Evolutionary conservation across 2,797 vertebrate species (phyloP).

Genomic region (Phrynocephalus vlangalii): DNA sequence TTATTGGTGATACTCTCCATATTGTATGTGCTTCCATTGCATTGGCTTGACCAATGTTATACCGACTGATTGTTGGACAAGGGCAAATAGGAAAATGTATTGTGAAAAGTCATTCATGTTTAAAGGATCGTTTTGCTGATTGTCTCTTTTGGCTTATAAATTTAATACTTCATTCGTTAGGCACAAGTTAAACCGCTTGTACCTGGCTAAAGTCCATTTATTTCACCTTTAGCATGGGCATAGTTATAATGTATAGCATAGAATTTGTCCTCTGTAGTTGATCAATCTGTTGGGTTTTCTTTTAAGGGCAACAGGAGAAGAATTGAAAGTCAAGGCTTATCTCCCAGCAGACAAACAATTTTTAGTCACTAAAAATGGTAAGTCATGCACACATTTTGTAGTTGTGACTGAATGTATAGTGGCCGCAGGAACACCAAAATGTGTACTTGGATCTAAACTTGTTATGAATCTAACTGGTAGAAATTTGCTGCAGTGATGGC

Average conservation of each 20-base stretch:
- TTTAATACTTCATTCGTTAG: too few relatives aligned
- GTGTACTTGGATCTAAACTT: constrained; percentile 33
- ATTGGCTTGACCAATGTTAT: background rate
- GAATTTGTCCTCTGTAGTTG: constrained; percentile 20
- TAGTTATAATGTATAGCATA: constrained; percentile 9
- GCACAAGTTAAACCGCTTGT: background rate
- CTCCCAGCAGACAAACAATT: constrained; percentile 95
- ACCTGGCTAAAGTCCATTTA: background rate
- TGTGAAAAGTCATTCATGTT: background rate
- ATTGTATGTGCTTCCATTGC: background rate
- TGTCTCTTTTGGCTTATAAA: background rate
- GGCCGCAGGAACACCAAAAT: background rate
- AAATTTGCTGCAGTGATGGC: background rate
- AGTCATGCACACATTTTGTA: constrained; percentile 63
- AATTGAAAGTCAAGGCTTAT: constrained; percentile 94
- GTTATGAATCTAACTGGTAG: background rate
- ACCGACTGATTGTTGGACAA: background rate
- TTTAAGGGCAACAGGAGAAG: constrained; percentile 93
- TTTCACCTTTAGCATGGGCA: background rate
- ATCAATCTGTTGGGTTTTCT: constrained; percentile 38
- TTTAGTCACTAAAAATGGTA: constrained; percentile 97
- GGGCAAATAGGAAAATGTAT: background rate
- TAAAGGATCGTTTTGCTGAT: background rate
- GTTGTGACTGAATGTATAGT: background rate
- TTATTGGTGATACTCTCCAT: background rate